These are phyloP conservation scores for Elysia crispata DNA, from an alignment of 2,888 invertebrate species.

Conservation along the genomic window DNA sequence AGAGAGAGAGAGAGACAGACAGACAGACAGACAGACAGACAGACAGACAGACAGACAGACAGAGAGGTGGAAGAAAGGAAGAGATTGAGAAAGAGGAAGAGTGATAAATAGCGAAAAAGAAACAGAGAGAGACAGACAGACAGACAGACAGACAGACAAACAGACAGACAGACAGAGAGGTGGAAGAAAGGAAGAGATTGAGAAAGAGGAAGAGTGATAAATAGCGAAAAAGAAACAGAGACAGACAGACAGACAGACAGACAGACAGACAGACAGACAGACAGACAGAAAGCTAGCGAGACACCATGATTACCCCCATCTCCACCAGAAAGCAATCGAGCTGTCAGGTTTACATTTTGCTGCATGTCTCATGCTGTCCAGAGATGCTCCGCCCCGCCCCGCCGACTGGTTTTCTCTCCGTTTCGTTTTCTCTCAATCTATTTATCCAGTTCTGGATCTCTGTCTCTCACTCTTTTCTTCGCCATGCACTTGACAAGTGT, in stretches of 20 bases:
- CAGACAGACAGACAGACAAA: neutral
- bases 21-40: neutral
- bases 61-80: neutral
- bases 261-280: conserved; percentile 10
- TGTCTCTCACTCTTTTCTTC: too few species aligned
- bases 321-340: too few species aligned
- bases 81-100: neutral
- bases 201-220: neutral
- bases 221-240: too few species aligned
- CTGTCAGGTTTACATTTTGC: too few species aligned
- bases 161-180: neutral
- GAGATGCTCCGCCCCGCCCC: too few species aligned
- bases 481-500: too few species aligned
- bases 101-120: neutral
- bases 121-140: neutral
- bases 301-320: too few species aligned
- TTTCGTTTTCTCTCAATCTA: too few species aligned
- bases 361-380: too few species aligned
- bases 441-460: too few species aligned
- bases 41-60: neutral
- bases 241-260: neutral
- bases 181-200: neutral
- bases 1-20: neutral
- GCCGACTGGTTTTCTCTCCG: too few species aligned
- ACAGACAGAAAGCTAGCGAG: neutral